Percentiles rank a stretch among this genome's conserved stretches.
Conservation (phyloP, 2,888 invertebrate genomes). For the Standfussiana lucernea region DNA sequence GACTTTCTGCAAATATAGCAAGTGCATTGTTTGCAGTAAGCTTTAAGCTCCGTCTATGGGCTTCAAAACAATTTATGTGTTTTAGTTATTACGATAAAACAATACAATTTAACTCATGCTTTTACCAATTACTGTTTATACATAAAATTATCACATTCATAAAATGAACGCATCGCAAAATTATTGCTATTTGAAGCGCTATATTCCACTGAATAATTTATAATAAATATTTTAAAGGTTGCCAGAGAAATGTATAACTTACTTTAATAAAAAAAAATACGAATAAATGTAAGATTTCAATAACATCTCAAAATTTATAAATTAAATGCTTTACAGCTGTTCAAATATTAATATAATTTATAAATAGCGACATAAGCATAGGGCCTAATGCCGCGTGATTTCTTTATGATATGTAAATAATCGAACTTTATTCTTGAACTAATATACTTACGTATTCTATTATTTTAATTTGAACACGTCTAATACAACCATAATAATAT, state of each 20-base stretch:
- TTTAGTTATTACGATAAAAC: background rate
- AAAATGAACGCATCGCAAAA: background rate
- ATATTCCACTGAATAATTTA: slow-evolving; percentile 7
- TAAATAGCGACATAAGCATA: slow-evolving; percentile 33
- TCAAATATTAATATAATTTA: slow-evolving; percentile 24
- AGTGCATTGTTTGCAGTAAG: slow-evolving; percentile 36
- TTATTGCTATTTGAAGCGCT: slow-evolving; percentile 19
- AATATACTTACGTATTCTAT: slow-evolving; percentile 55
- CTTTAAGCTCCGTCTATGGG: background rate
- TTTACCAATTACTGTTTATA: slow-evolving; percentile 18
- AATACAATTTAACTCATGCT: background rate
- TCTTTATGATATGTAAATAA: slow-evolving; percentile 48
- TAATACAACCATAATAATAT: slow-evolving; percentile 67
- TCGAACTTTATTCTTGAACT: slow-evolving; percentile 42
- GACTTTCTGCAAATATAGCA: slow-evolving; percentile 34
- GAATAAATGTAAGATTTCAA: slow-evolving; percentile 24
- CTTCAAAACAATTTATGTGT: slow-evolving; percentile 14
- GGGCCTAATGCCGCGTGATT: slow-evolving; percentile 32
- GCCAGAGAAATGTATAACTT: slow-evolving; percentile 5
- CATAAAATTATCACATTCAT: background rate
- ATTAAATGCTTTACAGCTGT: slow-evolving; percentile 33
- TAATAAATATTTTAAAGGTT: slow-evolving; percentile 13
- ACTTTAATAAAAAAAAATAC: slow-evolving; percentile 16
- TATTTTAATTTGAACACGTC: slow-evolving; percentile 65
- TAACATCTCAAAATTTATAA: background rate